phyloP scores from a whole-genome alignment of 2,113 vertebrate genomes.

The Brienomyrus brachyistius region DNA sequence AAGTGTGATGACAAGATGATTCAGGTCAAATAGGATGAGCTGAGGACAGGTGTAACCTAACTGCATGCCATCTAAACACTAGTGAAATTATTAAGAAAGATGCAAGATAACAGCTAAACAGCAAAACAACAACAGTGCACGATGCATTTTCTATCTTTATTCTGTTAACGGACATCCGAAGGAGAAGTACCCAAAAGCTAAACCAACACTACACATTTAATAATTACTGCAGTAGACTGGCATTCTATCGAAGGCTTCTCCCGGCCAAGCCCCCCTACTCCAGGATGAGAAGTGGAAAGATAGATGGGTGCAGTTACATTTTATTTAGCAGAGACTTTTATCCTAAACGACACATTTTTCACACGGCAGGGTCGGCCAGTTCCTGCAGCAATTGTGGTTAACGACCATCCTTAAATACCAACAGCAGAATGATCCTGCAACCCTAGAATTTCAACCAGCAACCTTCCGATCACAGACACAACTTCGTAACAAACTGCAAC shows the following conservation, averaged over 20 bases:
- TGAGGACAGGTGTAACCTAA: background rate
- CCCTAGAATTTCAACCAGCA: background rate
- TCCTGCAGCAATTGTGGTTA: background rate
- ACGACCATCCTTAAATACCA: background rate
- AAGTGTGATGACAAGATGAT: background rate
- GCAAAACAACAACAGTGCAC: background rate
- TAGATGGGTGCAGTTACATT: background rate
- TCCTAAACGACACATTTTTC: background rate
- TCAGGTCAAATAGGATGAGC: background rate
- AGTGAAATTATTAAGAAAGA: background rate
- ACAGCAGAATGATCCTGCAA: background rate
- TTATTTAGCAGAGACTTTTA: background rate
- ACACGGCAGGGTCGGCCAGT: background rate
- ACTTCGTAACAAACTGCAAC: background rate
- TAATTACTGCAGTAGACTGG: background rate
- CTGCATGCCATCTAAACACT: background rate
- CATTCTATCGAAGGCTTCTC: background rate
- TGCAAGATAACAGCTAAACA: background rate
- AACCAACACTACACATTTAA: background rate
- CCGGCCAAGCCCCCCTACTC: background rate
- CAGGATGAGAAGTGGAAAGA: background rate
- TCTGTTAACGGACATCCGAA: background rate
- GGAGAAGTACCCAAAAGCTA: background rate
- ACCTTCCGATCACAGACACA: background rate
- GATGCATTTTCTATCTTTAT: background rate